These are phyloP conservation scores for Ptilonorhynchus violaceus DNA, from an alignment of 2,113 vertebrate species.

Conservation along the genomic window DNA sequence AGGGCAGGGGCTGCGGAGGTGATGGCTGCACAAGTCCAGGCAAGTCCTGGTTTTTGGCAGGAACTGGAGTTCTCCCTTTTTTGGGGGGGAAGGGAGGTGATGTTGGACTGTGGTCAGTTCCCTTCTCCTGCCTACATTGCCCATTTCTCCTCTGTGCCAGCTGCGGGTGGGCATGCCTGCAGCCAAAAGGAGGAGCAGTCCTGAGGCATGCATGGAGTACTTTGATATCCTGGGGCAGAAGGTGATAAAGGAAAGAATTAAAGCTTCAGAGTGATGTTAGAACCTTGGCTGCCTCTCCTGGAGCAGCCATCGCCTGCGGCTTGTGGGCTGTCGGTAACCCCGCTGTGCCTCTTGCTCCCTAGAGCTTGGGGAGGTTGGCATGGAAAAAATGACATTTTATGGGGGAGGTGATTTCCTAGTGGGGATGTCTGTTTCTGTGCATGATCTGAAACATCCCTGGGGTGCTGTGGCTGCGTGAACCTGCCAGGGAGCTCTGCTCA, in stretches of 20 bases:
- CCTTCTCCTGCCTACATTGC: background rate
- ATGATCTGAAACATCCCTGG: background rate
- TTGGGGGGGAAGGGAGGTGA: background rate
- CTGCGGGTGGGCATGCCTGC: background rate
- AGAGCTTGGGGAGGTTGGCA: background rate
- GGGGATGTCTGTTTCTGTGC: background rate
- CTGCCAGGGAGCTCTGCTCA: background rate
- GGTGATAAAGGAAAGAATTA: conserved; percentile 17
- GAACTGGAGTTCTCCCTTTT: background rate
- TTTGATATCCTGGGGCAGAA: background rate
- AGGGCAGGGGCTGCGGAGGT: conserved; percentile 4
- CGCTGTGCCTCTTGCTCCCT: background rate
- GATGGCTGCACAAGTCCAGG: background rate
- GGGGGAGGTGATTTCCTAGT: background rate
- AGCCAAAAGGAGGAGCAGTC: background rate
- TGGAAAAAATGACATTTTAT: background rate
- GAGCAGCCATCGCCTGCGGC: background rate
- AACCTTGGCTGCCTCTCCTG: background rate
- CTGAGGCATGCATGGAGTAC: background rate
- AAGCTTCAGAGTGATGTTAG: background rate
- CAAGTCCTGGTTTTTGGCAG: background rate
- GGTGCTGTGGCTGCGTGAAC: background rate
- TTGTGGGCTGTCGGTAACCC: background rate
- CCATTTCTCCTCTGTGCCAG: background rate
- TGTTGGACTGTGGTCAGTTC: background rate